Base-by-base conservation (phyloP, 2,797 vertebrate species). In the Taenioides sp. region DNA sequence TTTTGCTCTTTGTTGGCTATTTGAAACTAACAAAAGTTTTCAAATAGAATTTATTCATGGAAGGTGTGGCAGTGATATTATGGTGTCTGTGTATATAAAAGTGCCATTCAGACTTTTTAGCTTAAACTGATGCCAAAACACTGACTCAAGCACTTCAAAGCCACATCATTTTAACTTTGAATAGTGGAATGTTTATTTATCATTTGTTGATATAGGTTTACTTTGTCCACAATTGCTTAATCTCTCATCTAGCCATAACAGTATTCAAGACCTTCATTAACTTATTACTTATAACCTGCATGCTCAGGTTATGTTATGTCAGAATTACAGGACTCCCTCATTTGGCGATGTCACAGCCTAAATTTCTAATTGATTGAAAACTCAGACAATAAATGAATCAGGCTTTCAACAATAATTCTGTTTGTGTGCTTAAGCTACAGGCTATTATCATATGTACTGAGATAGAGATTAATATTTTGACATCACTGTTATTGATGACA, bases 401-500 rank as follows among this genome's bases (percentile, higher is more conserved):
- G 67, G 77, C 54, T 71, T 70, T 31, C 27, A 77, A 74, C 79
- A 78, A 66, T 70, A 66, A 71, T 58, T 86, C 75, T 82, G 23
- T 72, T 80, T 82, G 68, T 72, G 78, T 89, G 84, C 75, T 86
- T 81, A 86, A 80, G 70, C 80, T 27, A 85, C 70, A 73, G n/a
- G 22, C 22, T 73, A 81, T 67, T 71, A 80, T 75, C 70, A 79
- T 81, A 69, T 43, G 12, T 87, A 81, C 85, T 82, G 77, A 87
- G 81, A 85, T 77, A 87, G 72, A 87, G 82, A 86, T 88, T 61
- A 74, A 87, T 88, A 87, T 87, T 90, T 92, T 92, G 89, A 91
- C 83, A 85, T 83, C 86, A 74, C 71, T 86, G 81, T 88, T 77
- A 59, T 71, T 85, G 80, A 57, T 57, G 22, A 57, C 22, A 23